These are phyloP conservation scores for Notolepis coatsorum DNA, from an alignment of 2,797 vertebrate species.

Conservation along the genomic window DNA sequence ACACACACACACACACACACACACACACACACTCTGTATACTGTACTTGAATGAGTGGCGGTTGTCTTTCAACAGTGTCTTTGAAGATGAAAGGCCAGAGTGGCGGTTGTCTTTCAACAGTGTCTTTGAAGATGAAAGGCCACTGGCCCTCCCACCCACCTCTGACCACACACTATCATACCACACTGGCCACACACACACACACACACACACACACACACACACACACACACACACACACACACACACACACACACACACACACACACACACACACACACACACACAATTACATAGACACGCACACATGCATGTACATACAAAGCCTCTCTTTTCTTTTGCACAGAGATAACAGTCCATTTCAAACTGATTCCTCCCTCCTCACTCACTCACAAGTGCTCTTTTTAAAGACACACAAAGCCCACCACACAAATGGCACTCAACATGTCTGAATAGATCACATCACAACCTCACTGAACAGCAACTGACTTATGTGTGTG, in stretches of 20 bases:
- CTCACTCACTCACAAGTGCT: constrained; percentile 6
- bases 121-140: constrained; percentile 80
- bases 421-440: constrained; percentile 44
- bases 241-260: constrained; percentile 8
- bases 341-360: constrained; percentile 30
- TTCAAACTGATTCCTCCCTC: constrained; percentile 67
- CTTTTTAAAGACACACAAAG: constrained; percentile 33
- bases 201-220: no score
- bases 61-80: constrained; percentile 61
- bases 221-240: no score
- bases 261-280: neutral
- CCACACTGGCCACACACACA: constrained; percentile 31
- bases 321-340: neutral
- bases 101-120: constrained; percentile 55
- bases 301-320: no score
- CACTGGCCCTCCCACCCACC: constrained; percentile 65
- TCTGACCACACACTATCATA: constrained; percentile 72
- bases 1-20: neutral
- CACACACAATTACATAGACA: no score
- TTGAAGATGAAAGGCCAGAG: constrained; percentile 79
- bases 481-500: no score
- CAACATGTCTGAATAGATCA: constrained; percentile 50
- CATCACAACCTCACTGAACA: no score
- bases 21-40: constrained; percentile 29
- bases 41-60: constrained; percentile 39